phyloP scores from a whole-genome alignment of 1,140 invertebrate genomes.

The Telenomus remus region DNA sequence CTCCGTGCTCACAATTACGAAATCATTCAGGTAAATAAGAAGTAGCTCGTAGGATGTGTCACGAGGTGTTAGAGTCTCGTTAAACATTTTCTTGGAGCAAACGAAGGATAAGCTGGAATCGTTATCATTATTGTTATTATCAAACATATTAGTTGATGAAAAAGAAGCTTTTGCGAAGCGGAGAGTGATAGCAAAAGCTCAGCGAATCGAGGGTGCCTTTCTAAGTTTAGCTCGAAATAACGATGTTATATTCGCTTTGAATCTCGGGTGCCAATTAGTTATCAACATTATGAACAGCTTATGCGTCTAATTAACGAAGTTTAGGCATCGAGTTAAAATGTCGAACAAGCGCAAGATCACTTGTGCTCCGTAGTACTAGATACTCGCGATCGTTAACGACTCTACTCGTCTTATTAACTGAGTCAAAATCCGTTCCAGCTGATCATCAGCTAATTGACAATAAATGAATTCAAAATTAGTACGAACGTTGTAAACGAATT shows the following conservation, averaged over 20 bases:
- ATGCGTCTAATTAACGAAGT: constrained; percentile 71
- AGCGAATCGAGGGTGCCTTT: constrained; percentile 55
- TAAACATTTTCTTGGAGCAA: constrained; percentile 10
- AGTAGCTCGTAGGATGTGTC: not conserved
- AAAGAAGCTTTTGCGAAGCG: constrained; percentile 26
- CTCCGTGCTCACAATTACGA: not conserved
- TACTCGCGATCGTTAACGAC: constrained; percentile 8
- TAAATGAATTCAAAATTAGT: constrained; percentile 11
- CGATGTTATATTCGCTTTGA: constrained; percentile 59
- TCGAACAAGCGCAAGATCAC: constrained; percentile 29
- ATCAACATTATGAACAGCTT: constrained; percentile 66
- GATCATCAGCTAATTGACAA: constrained; percentile 60
- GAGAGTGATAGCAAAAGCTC: constrained; percentile 6
- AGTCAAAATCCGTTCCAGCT: constrained; percentile 57
- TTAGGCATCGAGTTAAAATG: constrained; percentile 66
- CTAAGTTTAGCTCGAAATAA: constrained; percentile 58
- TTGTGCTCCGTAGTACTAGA: not conserved
- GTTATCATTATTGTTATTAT: constrained; percentile 36
- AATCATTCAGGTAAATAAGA: not conserved
- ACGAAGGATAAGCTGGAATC: constrained; percentile 22
- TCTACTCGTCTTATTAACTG: constrained; percentile 47
- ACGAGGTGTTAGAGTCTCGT: constrained; percentile 6
- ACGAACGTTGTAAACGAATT: not conserved
- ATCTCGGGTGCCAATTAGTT: constrained; percentile 68
- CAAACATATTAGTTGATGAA: constrained; percentile 41